These are phyloP conservation scores for Argyresthia goedartella DNA, from an alignment of 2,888 invertebrate species.

Conservation along the genomic window DNA sequence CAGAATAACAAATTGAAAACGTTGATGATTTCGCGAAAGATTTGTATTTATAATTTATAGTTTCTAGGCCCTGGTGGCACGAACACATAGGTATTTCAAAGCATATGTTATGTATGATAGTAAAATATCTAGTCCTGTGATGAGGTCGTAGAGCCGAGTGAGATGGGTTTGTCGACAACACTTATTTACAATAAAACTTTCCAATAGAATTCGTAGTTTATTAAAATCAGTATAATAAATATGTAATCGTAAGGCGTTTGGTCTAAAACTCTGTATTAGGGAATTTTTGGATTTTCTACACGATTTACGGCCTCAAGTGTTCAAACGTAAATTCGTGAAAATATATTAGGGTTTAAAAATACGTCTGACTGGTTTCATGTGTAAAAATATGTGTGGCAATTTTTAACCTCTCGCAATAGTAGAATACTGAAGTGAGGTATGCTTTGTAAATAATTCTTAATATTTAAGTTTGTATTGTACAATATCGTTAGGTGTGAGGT, in stretches of 20 bases:
- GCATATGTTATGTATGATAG: neutral
- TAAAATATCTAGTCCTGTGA: conserved; percentile 18
- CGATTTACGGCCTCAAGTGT: conserved; percentile 46
- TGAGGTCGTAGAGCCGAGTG: conserved; percentile 5
- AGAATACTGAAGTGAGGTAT: conserved; percentile 25
- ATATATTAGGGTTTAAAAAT: conserved; percentile 12
- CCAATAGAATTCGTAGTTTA: conserved; percentile 9
- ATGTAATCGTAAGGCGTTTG: neutral
- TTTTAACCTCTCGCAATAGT: conserved; percentile 30
- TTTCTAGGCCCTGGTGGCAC: no score
- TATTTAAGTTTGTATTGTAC: conserved; percentile 60
- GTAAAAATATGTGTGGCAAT: conserved; percentile 33
- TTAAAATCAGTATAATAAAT: neutral
- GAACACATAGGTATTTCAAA: neutral
- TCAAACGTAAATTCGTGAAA: conserved; percentile 33
- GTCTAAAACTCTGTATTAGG: conserved; percentile 5
- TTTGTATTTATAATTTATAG: no score
- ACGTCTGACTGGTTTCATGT: conserved; percentile 30
- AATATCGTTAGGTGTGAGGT: conserved; percentile 37
- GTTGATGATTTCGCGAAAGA: no score
- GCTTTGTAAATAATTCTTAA: conserved; percentile 63
- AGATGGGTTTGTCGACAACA: conserved; percentile 16
- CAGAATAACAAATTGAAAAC: no score
- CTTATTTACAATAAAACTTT: conserved; percentile 16
- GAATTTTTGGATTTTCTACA: conserved; percentile 2